Evolutionary conservation across 2,797 vertebrate genomes (phyloP).

Genomic region (Neosilurus hyrtlii): DNA sequence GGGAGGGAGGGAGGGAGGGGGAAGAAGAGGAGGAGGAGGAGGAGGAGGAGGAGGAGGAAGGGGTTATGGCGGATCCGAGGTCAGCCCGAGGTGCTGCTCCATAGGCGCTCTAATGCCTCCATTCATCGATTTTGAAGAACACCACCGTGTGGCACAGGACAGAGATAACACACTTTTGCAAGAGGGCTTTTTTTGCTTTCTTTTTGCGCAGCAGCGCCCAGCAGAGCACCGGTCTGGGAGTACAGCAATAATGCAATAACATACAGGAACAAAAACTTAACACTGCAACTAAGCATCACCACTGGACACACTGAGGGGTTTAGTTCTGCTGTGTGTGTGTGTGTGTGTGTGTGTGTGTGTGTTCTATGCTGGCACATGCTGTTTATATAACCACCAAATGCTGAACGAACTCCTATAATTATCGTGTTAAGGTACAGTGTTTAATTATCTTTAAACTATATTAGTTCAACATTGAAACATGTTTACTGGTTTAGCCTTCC

Average conservation of each 20-base stretch:
- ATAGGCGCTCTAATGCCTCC: conserved; percentile 72
- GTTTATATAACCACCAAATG: background rate
- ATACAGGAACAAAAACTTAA: conserved; percentile 1
- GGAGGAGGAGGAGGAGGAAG: conserved; percentile 18
- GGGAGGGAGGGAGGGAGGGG: conserved; percentile 11
- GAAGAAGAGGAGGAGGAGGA: conserved; percentile 5
- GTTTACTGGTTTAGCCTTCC: too few species aligned
- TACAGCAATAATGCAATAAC: conserved; percentile 35
- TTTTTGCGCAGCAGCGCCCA: conserved; percentile 44
- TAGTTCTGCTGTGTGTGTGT: background rate
- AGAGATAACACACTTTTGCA: conserved; percentile 82
- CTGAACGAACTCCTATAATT: background rate
- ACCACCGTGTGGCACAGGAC: conserved; percentile 90
- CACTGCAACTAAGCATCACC: conserved; percentile 21
- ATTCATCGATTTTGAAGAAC: conserved; percentile 80
- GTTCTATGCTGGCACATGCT: background rate
- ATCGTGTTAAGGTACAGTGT: background rate
- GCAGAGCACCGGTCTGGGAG: conserved; percentile 39
- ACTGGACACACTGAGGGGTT: background rate
- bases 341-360: too few species aligned
- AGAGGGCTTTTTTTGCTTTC: conserved; percentile 49
- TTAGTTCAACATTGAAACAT: background rate
- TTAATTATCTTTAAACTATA: background rate
- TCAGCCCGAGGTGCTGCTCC: conserved; percentile 73
- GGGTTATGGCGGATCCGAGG: conserved; percentile 64